phyloP scores from a whole-genome alignment of 1,140 invertebrate genomes.

The Hermetia illucens region DNA sequence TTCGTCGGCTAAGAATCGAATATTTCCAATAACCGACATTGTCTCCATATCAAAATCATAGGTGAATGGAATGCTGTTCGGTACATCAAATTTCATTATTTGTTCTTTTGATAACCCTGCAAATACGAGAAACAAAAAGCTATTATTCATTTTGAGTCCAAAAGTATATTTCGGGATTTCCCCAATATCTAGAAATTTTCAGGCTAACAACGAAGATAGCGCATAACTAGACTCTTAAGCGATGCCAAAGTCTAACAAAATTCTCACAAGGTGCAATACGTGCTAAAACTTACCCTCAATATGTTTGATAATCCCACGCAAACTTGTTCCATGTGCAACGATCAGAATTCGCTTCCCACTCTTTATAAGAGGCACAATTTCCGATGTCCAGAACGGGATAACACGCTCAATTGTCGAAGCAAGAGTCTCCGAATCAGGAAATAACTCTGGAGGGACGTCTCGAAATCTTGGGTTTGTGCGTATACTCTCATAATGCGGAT shows the following conservation, averaged over 20 bases:
- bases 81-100: conserved; percentile 54
- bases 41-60: conserved; percentile 45
- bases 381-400: conserved; percentile 50
- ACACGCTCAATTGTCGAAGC: conserved; percentile 45
- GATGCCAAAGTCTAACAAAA: too few relatives aligned
- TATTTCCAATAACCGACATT: conserved; percentile 39
- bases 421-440: conserved; percentile 51
- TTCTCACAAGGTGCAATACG: too few relatives aligned
- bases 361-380: conserved; percentile 47
- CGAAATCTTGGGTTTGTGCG: conserved; percentile 35
- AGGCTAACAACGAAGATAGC: too few relatives aligned
- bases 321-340: conserved; percentile 55
- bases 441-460: conserved; percentile 27
- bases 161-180: too few relatives aligned
- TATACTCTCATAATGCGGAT: conserved; percentile 41
- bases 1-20: conserved; percentile 48
- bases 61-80: conserved; percentile 56
- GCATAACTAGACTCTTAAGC: too few relatives aligned
- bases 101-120: conserved; percentile 42
- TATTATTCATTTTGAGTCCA: too few relatives aligned
- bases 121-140: too few relatives aligned
- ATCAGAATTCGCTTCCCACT: conserved; percentile 44
- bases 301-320: conserved; percentile 54
- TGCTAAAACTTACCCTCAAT: conserved; percentile 44
- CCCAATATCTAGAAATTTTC: too few relatives aligned